These are phyloP conservation scores for Mesitornis unicolor DNA, from an alignment of 2,113 vertebrate genomes.

Conservation along the genomic window DNA sequence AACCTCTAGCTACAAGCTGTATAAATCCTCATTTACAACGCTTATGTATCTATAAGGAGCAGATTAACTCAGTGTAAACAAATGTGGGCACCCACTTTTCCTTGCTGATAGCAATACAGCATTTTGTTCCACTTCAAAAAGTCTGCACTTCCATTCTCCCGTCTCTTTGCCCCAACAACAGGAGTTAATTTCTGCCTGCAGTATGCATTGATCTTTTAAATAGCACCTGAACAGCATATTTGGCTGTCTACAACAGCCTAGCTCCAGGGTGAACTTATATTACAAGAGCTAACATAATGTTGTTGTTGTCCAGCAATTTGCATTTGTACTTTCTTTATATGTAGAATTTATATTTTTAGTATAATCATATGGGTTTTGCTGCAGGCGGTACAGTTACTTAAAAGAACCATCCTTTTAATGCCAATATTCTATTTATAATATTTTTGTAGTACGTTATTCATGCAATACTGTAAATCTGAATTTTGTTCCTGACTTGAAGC, in stretches of 20 bases:
- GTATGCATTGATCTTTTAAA: background rate
- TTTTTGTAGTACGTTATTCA: background rate
- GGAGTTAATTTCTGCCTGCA: background rate
- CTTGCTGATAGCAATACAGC: background rate
- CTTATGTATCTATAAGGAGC: background rate
- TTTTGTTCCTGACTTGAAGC: background rate
- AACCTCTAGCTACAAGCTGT: background rate
- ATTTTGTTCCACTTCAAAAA: background rate
- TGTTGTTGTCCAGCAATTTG: background rate
- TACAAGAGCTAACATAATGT: background rate
- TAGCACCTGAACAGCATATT: background rate
- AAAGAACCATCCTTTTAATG: background rate
- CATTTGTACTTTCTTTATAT: background rate
- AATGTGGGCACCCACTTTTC: background rate
- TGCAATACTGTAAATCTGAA: background rate
- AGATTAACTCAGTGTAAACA: conserved; percentile 5
- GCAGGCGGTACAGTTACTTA: background rate
- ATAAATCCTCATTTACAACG: background rate
- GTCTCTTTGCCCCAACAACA: background rate
- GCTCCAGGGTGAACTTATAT: background rate
- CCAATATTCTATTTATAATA: background rate
- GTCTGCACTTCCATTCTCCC: background rate
- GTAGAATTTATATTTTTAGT: background rate
- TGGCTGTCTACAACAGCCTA: background rate
- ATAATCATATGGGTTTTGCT: background rate